Conservation (phyloP, 2,888 invertebrate species). For the Pristionchus entomophagus region DNA sequence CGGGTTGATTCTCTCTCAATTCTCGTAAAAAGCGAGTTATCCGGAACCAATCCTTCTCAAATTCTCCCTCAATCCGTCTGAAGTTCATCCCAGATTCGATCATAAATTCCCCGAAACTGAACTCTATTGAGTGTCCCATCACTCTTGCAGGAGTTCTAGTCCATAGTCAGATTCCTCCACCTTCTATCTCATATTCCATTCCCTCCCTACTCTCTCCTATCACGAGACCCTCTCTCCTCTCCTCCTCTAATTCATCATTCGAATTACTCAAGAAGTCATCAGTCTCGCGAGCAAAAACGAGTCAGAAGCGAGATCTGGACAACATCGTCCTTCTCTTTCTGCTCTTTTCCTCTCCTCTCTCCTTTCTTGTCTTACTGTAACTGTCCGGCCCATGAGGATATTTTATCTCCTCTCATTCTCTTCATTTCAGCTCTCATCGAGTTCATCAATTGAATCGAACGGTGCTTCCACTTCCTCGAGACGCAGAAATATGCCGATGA, state of each 20-base stretch:
- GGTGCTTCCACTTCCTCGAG: slow-evolving; percentile 40
- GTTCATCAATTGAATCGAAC: slow-evolving; percentile 36
- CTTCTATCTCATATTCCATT: background rate
- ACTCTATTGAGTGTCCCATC: background rate
- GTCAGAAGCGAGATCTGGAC: background rate
- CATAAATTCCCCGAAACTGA: background rate
- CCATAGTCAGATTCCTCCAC: background rate
- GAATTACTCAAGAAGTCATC: slow-evolving; percentile 20
- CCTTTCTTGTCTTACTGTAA: background rate
- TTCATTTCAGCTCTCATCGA: slow-evolving; percentile 30
- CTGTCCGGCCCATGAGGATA: background rate
- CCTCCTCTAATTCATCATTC: slow-evolving; percentile 20
- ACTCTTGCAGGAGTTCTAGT: background rate
- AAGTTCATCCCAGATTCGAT: background rate
- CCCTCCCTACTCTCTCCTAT: slow-evolving; percentile 9
- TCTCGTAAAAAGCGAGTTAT: background rate
- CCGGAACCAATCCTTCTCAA: background rate
- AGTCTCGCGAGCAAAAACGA: background rate
- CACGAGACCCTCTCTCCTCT: background rate
- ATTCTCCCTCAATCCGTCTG: background rate
- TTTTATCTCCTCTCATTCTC: background rate
- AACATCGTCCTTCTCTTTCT: slow-evolving; percentile 1
- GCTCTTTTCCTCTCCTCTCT: background rate
- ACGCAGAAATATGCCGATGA: slow-evolving; percentile 71
- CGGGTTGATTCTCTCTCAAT: background rate